Conservation (phyloP, 2,113 vertebrate genomes). For the Myodes glareolus region DNA sequence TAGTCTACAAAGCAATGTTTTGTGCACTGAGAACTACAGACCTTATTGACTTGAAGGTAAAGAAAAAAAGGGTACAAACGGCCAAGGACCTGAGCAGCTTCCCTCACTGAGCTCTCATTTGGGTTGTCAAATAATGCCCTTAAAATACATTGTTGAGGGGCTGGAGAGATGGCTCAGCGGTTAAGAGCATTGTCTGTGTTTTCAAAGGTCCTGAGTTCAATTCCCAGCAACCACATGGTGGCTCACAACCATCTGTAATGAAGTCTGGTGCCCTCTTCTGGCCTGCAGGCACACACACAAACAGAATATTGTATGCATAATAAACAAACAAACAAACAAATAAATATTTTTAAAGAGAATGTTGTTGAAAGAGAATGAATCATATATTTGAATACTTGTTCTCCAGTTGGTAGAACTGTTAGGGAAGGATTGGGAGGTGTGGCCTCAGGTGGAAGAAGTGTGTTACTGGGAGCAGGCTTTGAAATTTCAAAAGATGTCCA, state of each 20-base stretch:
- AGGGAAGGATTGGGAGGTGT: neutral
- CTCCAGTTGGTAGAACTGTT: neutral
- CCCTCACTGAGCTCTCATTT: neutral
- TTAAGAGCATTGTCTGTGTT: too few relatives aligned
- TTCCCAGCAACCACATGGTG: too few relatives aligned
- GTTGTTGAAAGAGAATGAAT: neutral
- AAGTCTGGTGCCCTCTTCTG: too few relatives aligned
- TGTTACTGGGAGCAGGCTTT: neutral
- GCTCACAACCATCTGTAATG: too few relatives aligned
- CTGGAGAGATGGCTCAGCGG: too few relatives aligned
- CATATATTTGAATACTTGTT: neutral
- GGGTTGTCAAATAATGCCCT: neutral
- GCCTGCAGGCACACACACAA: too few relatives aligned
- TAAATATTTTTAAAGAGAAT: too few relatives aligned
- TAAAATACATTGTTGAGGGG: neutral
- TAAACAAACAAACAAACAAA: too few relatives aligned
- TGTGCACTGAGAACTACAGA: neutral
- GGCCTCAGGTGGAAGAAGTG: neutral
- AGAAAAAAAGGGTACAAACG: neutral
- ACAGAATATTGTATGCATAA: too few relatives aligned
- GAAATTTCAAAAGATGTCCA: neutral
- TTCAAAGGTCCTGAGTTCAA: too few relatives aligned
- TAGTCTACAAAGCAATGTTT: neutral
- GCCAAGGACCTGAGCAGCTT: neutral
- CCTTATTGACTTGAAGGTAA: rapidly evolving